A percentile compares a stretch with the other conserved stretches of the same genome.
These are phyloP conservation scores for Axea sp. DNA, from an alignment of 2,888 invertebrate genomes.

Conservation along the genomic window DNA sequence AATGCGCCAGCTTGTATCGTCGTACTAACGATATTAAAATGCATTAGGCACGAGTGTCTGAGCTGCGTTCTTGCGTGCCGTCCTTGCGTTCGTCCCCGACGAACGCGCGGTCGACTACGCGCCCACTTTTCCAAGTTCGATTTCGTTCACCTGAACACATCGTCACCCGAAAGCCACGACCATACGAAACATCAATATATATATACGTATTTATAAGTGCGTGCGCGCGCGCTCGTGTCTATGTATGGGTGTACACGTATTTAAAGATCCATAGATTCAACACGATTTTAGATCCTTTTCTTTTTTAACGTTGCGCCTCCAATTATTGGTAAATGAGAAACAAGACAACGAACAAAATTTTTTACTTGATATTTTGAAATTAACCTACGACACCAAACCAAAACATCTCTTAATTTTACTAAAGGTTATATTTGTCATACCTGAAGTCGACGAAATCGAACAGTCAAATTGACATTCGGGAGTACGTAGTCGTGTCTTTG, in stretches of 20 bases:
- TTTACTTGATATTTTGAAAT: too few species aligned
- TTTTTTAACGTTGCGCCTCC: not conserved
- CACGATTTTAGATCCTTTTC: constrained; percentile 41
- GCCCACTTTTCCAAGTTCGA: too few species aligned
- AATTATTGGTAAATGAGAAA: too few species aligned
- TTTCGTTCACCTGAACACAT: not conserved
- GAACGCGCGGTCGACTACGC: too few species aligned
- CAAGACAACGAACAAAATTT: too few species aligned
- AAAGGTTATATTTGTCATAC: too few species aligned
- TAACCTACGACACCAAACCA: too few species aligned
- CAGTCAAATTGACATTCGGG: too few species aligned
- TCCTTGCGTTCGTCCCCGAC: too few species aligned
- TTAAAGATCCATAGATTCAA: constrained; percentile 35
- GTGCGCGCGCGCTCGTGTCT: constrained; percentile 51
- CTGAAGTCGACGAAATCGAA: too few species aligned
- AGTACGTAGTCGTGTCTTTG: too few species aligned
- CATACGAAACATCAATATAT: constrained; percentile 37
- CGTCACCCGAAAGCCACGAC: constrained; percentile 13
- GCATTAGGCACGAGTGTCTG: not conserved
- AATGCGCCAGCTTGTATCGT: constrained; percentile 78
- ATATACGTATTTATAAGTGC: constrained; percentile 51
- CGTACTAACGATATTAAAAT: constrained; percentile 44
- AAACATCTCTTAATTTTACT: too few species aligned
- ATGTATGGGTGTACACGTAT: constrained; percentile 48
- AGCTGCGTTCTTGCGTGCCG: not conserved